Conservation (phyloP, 2,113 vertebrate genomes). For the Corythornis cristatus region DNA sequence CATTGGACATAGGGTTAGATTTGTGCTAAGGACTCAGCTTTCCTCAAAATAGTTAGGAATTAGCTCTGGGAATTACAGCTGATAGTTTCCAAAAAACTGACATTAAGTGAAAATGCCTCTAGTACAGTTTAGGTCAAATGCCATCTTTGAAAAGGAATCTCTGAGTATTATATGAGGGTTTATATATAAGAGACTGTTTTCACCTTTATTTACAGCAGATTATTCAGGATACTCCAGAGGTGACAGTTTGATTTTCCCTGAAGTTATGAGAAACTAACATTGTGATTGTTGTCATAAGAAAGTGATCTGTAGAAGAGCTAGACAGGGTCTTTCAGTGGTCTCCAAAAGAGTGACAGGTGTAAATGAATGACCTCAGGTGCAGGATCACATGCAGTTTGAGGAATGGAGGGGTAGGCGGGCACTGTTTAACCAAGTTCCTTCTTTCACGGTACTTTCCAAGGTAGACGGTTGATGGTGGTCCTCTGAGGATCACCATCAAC, state of each 20-base stretch:
- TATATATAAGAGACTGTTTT: not conserved
- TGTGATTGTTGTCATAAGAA: not conserved
- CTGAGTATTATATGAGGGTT: not conserved
- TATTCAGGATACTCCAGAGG: not conserved
- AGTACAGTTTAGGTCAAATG: not conserved
- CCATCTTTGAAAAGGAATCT: not conserved
- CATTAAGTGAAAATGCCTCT: not conserved
- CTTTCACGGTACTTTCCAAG: too few species aligned
- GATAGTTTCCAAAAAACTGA: not conserved
- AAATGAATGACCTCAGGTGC: too few species aligned
- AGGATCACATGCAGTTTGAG: too few species aligned
- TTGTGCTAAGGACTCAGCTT: not conserved
- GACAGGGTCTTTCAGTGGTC: too few species aligned
- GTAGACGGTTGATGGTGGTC: too few species aligned
- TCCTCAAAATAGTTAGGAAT: not conserved
- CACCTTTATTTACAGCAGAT: not conserved
- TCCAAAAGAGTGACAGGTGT: too few species aligned
- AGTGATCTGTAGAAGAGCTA: not conserved
- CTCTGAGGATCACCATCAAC: too few species aligned
- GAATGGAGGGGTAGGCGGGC: too few species aligned
- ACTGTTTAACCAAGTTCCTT: too few species aligned
- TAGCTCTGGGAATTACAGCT: not conserved
- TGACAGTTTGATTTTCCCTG: not conserved
- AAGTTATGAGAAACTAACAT: not conserved
- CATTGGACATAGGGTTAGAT: not conserved